Percentiles rank a stretch among this genome's conserved stretches.
These are phyloP conservation scores for Chlorops oryzae DNA, from an alignment of 1,140 invertebrate species.

Conservation along the genomic window DNA sequence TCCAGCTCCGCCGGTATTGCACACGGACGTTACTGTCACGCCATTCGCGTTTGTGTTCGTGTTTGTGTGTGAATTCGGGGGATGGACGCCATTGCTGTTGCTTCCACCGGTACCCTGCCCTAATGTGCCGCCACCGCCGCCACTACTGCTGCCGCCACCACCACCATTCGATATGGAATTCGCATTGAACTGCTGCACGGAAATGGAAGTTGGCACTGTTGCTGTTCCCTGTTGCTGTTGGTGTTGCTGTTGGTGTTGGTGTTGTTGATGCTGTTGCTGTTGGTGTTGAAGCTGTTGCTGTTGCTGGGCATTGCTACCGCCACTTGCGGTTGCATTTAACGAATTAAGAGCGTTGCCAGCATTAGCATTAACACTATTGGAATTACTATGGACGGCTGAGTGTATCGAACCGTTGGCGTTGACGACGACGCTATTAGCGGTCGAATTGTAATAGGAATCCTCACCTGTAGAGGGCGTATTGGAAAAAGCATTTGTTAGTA, in stretches of 20 bases:
- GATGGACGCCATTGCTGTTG: slow-evolving; percentile 3
- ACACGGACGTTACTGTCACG: slow-evolving; percentile 9
- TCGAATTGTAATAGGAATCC: slow-evolving; percentile 33
- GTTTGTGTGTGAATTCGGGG: neutral
- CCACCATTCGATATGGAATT: slow-evolving; percentile 29
- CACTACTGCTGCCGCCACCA: slow-evolving; percentile 9
- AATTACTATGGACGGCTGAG: slow-evolving; percentile 46
- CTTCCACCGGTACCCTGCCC: slow-evolving; percentile 8
- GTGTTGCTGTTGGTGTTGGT: slow-evolving; percentile 14
- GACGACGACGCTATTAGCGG: slow-evolving; percentile 22
- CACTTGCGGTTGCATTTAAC: slow-evolving; percentile 37
- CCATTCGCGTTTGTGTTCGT: neutral
- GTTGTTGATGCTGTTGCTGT: slow-evolving; percentile 25
- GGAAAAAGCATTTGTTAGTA: too few species aligned
- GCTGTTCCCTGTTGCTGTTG: slow-evolving; percentile 20
- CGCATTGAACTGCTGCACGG: slow-evolving; percentile 45
- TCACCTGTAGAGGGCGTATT: slow-evolving; percentile 26
- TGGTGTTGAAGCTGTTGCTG: slow-evolving; percentile 24
- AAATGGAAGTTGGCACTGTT: slow-evolving; percentile 40
- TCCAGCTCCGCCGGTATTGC: slow-evolving; percentile 12
- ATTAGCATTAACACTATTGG: slow-evolving; percentile 32
- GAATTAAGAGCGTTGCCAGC: slow-evolving; percentile 41
- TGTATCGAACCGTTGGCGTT: slow-evolving; percentile 34
- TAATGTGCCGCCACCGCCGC: neutral
- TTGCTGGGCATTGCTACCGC: too few species aligned